Evolutionary conservation across 2,888 invertebrate genomes (phyloP).

Genomic region (Geophilus truncorum): DNA sequence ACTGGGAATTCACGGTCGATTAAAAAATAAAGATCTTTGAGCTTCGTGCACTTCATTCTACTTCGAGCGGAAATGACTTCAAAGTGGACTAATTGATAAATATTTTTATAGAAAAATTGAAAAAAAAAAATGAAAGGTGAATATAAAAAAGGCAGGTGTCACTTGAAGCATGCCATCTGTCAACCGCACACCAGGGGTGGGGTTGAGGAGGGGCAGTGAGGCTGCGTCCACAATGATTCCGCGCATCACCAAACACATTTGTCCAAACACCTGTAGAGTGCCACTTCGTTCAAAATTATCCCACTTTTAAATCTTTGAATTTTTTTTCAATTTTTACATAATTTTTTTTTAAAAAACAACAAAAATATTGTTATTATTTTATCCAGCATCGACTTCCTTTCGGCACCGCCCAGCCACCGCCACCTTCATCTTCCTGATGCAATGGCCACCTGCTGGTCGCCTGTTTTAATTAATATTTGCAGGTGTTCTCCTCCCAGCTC

Average conservation of each 20-base stretch:
- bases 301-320: neutral
- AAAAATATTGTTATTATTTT: neutral
- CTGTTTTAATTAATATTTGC: slow-evolving; percentile 30
- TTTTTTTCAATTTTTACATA: neutral
- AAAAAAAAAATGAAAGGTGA: neutral
- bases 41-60: neutral
- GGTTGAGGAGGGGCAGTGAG: neutral
- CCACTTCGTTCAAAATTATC: neutral
- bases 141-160: neutral
- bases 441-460: slow-evolving; percentile 28
- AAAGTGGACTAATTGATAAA: neutral
- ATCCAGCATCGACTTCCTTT: neutral
- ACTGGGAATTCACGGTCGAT: slow-evolving; percentile 23
- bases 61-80: neutral
- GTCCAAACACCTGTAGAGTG: slow-evolving; percentile 8
- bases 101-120: neutral
- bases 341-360: neutral
- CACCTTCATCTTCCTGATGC: slow-evolving; percentile 13
- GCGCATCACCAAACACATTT: neutral
- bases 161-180: slow-evolving; percentile 22
- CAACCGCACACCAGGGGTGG: slow-evolving; percentile 9
- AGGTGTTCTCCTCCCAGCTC: slow-evolving; percentile 25
- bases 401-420: neutral
- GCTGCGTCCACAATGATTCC: neutral
- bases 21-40: slow-evolving; percentile 4